phyloP scores from a whole-genome alignment of 2,113 vertebrate genomes.

The Hyperopisus bebe region DNA sequence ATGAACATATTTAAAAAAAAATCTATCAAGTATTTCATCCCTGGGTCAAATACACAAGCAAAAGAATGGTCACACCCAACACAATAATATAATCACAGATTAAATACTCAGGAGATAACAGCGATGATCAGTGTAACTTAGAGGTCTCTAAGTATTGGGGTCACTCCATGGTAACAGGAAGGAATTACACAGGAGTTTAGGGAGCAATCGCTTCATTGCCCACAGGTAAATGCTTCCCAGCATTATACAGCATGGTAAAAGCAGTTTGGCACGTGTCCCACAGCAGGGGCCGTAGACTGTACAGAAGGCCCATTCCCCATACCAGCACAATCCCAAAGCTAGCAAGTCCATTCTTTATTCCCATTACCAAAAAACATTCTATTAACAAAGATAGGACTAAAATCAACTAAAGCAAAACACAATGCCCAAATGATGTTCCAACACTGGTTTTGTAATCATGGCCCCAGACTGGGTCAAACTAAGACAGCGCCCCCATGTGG shows the following conservation, averaged over 20 bases:
- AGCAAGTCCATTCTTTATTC: constrained; percentile 47
- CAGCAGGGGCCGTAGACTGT: not conserved
- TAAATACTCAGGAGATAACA: not conserved
- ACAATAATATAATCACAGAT: not conserved
- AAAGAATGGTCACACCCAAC: not conserved
- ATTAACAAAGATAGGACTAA: constrained; percentile 58
- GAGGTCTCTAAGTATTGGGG: not conserved
- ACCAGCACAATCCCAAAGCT: not conserved
- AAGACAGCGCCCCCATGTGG: constrained; percentile 32
- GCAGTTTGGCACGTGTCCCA: not conserved
- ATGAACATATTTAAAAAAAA: not conserved
- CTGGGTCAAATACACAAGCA: not conserved
- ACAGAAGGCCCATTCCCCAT: not conserved
- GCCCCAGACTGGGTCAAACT: constrained; percentile 35
- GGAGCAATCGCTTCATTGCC: not conserved
- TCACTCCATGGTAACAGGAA: not conserved
- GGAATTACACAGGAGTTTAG: not conserved
- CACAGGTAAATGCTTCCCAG: not conserved
- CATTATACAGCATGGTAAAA: not conserved
- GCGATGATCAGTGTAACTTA: not conserved
- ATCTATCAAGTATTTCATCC: not conserved
- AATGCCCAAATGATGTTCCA: constrained; percentile 41
- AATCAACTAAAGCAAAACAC: constrained; percentile 31
- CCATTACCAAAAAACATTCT: constrained; percentile 51
- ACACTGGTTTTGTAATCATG: constrained; percentile 39